Percentiles rank a stretch among this genome's conserved stretches.
phyloP scores from a whole-genome alignment of 2,113 vertebrate species.

The Aramus guarauna region DNA sequence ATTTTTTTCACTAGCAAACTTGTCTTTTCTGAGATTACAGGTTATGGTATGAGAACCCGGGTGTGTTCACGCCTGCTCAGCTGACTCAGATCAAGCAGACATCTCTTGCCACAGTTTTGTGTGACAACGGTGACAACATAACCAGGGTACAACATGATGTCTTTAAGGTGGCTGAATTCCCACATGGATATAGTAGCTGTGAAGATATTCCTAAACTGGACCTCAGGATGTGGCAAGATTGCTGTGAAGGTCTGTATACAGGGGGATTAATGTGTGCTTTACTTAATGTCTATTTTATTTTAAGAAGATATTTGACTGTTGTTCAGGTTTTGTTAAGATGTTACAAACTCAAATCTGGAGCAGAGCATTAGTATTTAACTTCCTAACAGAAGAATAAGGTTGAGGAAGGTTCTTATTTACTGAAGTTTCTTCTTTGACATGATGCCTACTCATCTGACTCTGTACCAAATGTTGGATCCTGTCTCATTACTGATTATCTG shows the following conservation, averaged over 20 bases:
- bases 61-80: conserved; percentile 91
- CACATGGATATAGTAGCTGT: conserved; percentile 89
- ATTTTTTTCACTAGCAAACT: background rate
- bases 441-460: too few species aligned
- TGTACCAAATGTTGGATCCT: too few species aligned
- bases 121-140: conserved; percentile 96
- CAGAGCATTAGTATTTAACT: too few species aligned
- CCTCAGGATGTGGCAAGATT: conserved; percentile 98
- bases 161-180: conserved; percentile 87
- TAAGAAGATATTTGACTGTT: background rate
- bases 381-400: too few species aligned
- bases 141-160: conserved; percentile 90
- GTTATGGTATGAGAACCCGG: conserved; percentile 96
- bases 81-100: conserved; percentile 93
- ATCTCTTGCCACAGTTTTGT: conserved; percentile 89
- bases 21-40: conserved; percentile 70
- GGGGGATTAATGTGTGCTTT: background rate
- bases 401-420: too few species aligned
- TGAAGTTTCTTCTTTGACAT: too few species aligned
- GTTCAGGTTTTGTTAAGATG: background rate
- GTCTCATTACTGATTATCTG: too few species aligned
- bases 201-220: conserved; percentile 88
- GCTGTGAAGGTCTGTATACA: conserved; percentile 87
- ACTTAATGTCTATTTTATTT: background rate
- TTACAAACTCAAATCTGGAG: background rate